Conservation (phyloP, 2,888 invertebrate genomes). For the Shargacucullia verbasci region DNA sequence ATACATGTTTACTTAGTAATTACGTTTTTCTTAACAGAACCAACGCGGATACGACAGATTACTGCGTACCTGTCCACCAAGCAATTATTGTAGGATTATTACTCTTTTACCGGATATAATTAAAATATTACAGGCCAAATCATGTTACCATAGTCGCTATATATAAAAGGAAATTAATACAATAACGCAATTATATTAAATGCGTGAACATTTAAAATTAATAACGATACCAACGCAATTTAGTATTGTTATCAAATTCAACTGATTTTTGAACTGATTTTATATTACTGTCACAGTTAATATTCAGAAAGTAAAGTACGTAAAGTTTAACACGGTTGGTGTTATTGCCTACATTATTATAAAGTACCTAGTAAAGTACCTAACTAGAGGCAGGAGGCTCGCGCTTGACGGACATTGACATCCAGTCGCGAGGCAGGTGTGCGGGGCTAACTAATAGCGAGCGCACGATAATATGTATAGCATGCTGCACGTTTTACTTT, state of each 20-base stretch:
- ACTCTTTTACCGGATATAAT: constrained; percentile 42
- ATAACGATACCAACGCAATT: too few relatives aligned
- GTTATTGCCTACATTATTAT: constrained; percentile 35
- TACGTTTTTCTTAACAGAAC: constrained; percentile 64
- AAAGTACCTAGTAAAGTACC: constrained; percentile 43
- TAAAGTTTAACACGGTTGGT: background rate
- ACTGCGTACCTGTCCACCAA: background rate
- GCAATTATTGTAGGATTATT: constrained; percentile 7
- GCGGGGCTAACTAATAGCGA: constrained; percentile 68
- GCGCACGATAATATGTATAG: constrained; percentile 60
- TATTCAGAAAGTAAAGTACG: too few relatives aligned
- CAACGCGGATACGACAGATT: background rate
- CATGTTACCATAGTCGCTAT: constrained; percentile 23
- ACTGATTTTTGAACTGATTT: too few relatives aligned
- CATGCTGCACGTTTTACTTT: constrained; percentile 49
- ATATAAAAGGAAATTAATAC: background rate
- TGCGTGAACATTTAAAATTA: too few relatives aligned
- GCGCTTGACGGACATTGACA: constrained; percentile 87
- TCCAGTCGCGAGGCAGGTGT: constrained; percentile 78
- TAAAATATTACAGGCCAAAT: constrained; percentile 49
- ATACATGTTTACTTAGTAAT: constrained; percentile 69
- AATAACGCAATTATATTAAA: too few relatives aligned
- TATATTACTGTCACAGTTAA: too few relatives aligned
- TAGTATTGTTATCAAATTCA: background rate
- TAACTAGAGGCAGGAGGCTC: constrained; percentile 55